Evolutionary conservation across 2,888 invertebrate species (phyloP).

Genomic region (Oasisia sp.): DNA sequence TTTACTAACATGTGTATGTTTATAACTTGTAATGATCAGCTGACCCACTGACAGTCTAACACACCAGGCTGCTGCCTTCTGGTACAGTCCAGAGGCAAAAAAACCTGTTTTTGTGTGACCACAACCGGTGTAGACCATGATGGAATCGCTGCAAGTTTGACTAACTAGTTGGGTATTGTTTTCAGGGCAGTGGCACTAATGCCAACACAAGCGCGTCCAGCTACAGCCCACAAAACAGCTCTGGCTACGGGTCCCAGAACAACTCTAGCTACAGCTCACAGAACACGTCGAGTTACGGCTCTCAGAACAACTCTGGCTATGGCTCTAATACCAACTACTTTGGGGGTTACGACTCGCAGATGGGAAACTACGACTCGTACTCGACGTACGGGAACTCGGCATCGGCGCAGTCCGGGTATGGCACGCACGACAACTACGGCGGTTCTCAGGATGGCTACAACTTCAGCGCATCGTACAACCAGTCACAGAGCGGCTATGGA

Average conservation of each 20-base stretch:
- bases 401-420: neutral
- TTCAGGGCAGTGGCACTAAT: neutral
- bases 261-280: neutral
- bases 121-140: neutral
- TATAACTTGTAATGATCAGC: neutral
- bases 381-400: neutral
- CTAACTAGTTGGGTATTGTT: neutral
- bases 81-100: neutral
- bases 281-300: neutral
- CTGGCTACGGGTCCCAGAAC: neutral
- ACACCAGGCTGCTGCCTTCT: neutral
- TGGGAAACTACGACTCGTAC: neutral
- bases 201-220: neutral
- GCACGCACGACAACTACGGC: neutral
- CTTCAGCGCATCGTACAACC: neutral
- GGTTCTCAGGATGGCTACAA: neutral
- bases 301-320: conserved; percentile 3
- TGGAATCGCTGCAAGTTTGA: neutral
- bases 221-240: neutral
- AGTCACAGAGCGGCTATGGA: neutral
- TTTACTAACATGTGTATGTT: too few relatives aligned
- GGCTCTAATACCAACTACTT: neutral
- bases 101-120: neutral
- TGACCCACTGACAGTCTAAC: neutral
- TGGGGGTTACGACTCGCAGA: neutral